Base-by-base conservation (phyloP, 2,113 vertebrate genomes). In the Lates calcarifer region DNA sequence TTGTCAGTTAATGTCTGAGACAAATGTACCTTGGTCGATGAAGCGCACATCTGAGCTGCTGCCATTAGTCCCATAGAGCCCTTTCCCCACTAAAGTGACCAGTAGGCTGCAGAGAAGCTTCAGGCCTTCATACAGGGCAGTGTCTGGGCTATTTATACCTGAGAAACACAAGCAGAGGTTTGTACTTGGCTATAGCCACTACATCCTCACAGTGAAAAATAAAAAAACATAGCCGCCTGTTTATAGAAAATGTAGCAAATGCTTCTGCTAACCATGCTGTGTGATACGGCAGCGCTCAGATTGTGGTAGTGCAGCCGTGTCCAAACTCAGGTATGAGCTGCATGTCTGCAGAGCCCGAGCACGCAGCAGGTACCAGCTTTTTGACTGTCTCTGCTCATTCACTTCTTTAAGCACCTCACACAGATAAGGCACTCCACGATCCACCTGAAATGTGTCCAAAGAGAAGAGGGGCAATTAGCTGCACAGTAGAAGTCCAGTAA, bases 31-130 rank as follows among this genome's bases (percentile, higher is more conserved):
- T 11, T 94, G 95, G 60, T 97, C 94, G 26, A 96, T 68, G 78
- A 97, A 96, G 0, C 78, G 92, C 1, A 81, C 53, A 0, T 96
- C 92, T 0, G 87, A 31, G 0, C 68, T 79, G 6, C 66, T n/a
- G 35, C 82, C 71, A 1, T 83, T 67, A 0, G 35, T 49, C 0
- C 95, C 95, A 37, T 96, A 95, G 1, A 96, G 39, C 0, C 95
- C 92, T 0, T 93, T 94, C 39, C 96, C 96, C 80, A 97, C 87
- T 67, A 98, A 81, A 51, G 96, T 94, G 35, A 96, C 91, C 57
- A 97, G 56, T 58, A 98, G 94, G 68, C 96, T 96, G 58, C 96
- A 94, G 31, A 98, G 94, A 17, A 98, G 94, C 92, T 96, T 98
- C 81, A 97, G 93, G 1, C 95, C 93, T 41, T 97, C 96, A 0